Evolutionary conservation across 1,140 invertebrate genomes (phyloP).

Genomic region (Lucilia sericata): DNA sequence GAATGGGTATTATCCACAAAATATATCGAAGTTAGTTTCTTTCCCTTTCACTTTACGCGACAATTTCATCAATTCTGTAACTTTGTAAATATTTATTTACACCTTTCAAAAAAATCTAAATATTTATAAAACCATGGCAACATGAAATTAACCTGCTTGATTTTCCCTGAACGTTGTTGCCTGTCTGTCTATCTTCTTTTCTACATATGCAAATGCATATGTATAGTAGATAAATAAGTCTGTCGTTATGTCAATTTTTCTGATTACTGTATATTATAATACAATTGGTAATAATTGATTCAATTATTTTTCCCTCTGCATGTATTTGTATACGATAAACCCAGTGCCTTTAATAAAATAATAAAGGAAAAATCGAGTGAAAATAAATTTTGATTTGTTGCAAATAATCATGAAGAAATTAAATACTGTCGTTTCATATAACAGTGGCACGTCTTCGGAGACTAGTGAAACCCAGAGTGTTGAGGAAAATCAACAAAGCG

Average conservation of each 20-base stretch:
- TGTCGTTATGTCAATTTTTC: background rate
- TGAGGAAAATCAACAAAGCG: conserved; percentile 52
- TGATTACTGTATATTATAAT: background rate
- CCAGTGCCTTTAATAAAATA: too few relatives aligned
- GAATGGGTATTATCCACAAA: too few relatives aligned
- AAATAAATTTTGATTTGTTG: conserved; percentile 1
- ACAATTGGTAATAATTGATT: conserved; percentile 36
- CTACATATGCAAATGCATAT: too few relatives aligned
- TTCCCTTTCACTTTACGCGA: background rate
- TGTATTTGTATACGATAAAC: background rate
- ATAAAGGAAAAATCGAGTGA: background rate
- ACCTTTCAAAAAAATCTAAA: background rate
- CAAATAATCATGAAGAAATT: conserved; percentile 45
- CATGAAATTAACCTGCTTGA: background rate
- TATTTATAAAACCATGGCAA: background rate
- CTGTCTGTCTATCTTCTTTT: background rate
- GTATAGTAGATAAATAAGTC: background rate
- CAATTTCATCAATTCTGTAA: background rate
- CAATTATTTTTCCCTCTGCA: conserved; percentile 12
- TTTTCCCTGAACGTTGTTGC: background rate
- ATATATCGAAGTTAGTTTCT: too few relatives aligned
- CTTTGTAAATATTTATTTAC: too few relatives aligned
- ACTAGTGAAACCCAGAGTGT: conserved; percentile 62
- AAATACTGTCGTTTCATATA: conserved; percentile 54
- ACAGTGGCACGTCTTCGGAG: conserved; percentile 62